These are phyloP conservation scores for Zeuzera pyrina DNA, from an alignment of 2,888 invertebrate genomes.

Conservation along the genomic window DNA sequence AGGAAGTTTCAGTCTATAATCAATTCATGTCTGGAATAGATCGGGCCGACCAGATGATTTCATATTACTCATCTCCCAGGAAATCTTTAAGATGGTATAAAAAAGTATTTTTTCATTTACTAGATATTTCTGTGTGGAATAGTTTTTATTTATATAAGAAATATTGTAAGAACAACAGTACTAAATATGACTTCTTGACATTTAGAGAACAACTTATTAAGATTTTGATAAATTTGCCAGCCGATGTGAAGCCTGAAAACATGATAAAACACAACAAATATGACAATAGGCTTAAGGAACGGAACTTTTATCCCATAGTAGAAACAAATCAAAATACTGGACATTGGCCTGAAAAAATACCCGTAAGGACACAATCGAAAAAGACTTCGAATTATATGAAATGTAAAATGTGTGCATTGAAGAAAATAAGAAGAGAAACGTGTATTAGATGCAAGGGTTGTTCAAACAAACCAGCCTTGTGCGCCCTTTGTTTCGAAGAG, in stretches of 20 bases:
- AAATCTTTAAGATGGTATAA: conserved; percentile 2
- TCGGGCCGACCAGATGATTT: conserved; percentile 13
- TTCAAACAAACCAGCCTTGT: conserved; percentile 13
- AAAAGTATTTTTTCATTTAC: neutral
- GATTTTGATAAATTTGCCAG: too few species aligned
- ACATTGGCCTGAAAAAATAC: neutral
- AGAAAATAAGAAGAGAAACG: conserved; percentile 12
- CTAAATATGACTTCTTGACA: neutral
- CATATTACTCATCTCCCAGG: conserved; percentile 11
- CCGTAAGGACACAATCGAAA: neutral
- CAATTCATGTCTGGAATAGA: conserved; percentile 13
- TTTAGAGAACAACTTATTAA: neutral
- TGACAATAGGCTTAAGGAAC: neutral
- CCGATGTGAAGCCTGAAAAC: neutral
- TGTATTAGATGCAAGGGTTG: conserved; percentile 15
- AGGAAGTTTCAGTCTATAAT: conserved; percentile 14
- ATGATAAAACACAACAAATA: neutral
- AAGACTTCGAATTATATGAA: neutral
- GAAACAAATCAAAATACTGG: neutral
- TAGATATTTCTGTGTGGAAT: conserved; percentile 2
- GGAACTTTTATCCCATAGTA: neutral
- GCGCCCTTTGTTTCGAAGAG: conserved; percentile 15
- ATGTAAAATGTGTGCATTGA: neutral
- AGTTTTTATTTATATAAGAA: conserved; percentile 1
- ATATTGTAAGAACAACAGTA: neutral